A percentile compares a stretch with the other conserved stretches of the same genome.
These are phyloP conservation scores for Pelobates cultripes DNA, from an alignment of 2,797 vertebrate species.

Conservation along the genomic window DNA sequence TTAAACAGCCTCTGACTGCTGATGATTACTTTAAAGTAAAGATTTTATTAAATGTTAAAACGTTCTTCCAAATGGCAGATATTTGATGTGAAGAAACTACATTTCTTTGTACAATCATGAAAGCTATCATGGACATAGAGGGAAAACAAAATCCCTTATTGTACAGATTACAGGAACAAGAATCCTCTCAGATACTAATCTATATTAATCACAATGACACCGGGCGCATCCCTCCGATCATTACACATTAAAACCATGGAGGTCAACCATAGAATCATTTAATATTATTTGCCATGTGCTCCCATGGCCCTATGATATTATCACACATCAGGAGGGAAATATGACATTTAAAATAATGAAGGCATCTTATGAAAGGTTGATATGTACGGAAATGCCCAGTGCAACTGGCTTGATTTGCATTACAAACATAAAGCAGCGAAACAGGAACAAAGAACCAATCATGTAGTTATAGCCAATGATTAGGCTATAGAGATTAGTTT, in stretches of 20 bases:
- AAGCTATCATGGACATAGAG: neutral
- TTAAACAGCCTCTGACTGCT: too few species aligned
- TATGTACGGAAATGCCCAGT: conserved; percentile 43
- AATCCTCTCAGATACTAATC: neutral
- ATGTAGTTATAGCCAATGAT: neutral
- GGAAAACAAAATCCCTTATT: neutral
- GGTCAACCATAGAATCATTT: conserved; percentile 24
- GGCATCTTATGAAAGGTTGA: conserved; percentile 32
- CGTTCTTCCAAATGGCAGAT: neutral
- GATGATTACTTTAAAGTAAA: too few species aligned
- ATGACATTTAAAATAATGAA: conserved; percentile 49
- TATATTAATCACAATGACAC: conserved; percentile 39
- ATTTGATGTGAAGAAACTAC: neutral
- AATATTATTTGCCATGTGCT: conserved; percentile 33
- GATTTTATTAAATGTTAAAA: neutral
- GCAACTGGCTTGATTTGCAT: conserved; percentile 29
- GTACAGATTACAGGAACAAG: neutral
- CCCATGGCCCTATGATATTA: conserved; percentile 30
- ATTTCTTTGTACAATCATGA: neutral
- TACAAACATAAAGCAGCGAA: neutral
- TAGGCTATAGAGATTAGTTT: neutral
- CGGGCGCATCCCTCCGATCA: neutral
- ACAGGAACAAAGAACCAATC: neutral
- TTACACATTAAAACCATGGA: conserved; percentile 34
- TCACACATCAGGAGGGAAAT: conserved; percentile 42